These are phyloP conservation scores for Florisuga fusca DNA, from an alignment of 2,797 vertebrate species.

Conservation along the genomic window DNA sequence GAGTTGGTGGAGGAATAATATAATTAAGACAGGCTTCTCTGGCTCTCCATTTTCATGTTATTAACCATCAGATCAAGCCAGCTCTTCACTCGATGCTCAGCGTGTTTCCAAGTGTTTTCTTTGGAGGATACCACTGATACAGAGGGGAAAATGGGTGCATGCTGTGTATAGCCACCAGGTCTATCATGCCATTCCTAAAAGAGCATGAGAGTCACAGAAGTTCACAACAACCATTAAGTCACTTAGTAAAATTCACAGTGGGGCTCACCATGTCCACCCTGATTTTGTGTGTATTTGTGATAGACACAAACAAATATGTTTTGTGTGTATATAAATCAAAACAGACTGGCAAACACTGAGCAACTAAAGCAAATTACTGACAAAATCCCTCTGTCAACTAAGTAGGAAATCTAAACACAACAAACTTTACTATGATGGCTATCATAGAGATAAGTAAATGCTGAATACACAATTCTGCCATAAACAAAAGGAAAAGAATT, in stretches of 20 bases:
- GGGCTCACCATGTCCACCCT: slow-evolving; percentile 28
- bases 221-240: slow-evolving; percentile 57
- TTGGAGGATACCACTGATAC: neutral
- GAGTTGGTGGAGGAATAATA: neutral
- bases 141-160: neutral
- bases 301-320: slow-evolving; percentile 63
- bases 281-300: too few species aligned
- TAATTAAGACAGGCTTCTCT: neutral
- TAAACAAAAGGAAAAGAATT: neutral
- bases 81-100: neutral
- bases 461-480: neutral
- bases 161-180: neutral
- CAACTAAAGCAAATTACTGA: slow-evolving; percentile 68
- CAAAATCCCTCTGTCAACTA: slow-evolving; percentile 62
- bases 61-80: neutral
- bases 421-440: neutral
- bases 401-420: neutral
- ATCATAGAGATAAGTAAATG: neutral
- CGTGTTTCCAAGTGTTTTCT: neutral
- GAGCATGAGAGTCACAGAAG: slow-evolving; percentile 5
- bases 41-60: neutral
- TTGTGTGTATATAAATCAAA: slow-evolving; percentile 56
- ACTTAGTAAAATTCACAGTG: slow-evolving; percentile 34
- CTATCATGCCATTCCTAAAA: neutral
- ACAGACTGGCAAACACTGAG: slow-evolving; percentile 52